These are phyloP conservation scores for Dreissena polymorpha DNA, from an alignment of 1,140 invertebrate species.

Conservation along the genomic window DNA sequence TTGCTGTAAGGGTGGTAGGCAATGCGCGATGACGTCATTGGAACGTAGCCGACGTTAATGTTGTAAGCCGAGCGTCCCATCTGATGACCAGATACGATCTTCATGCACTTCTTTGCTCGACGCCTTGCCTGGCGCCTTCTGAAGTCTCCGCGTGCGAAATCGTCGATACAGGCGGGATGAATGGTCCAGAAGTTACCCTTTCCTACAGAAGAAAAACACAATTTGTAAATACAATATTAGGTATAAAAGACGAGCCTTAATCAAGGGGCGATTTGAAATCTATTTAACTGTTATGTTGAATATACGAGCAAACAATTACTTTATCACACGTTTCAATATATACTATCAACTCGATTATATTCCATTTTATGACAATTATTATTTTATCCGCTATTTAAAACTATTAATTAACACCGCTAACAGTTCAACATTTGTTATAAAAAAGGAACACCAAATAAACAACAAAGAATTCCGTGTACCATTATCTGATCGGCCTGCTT, in stretches of 20 bases:
- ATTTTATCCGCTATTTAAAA: neutral
- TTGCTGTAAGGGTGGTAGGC: conserved; percentile 60
- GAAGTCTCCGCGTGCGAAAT: conserved; percentile 97
- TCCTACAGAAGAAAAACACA: conserved; percentile 7
- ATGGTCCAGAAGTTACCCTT: conserved; percentile 99
- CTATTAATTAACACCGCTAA: neutral
- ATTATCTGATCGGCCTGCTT: conserved; percentile 91
- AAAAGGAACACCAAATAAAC: neutral
- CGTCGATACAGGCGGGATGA: conserved; percentile 96
- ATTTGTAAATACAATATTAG: neutral
- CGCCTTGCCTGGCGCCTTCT: conserved; percentile 95
- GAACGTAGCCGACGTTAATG: conserved; percentile 63
- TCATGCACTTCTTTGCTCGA: conserved; percentile 64
- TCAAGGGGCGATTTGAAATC: too few species aligned
- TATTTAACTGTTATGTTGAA: too few species aligned
- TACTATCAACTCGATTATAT: neutral
- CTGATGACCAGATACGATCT: conserved; percentile 14
- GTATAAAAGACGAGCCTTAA: too few species aligned
- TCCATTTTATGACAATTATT: neutral
- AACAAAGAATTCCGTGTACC: conserved; percentile 79
- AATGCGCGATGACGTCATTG: conserved; percentile 62
- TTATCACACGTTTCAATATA: too few species aligned
- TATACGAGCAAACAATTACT: too few species aligned
- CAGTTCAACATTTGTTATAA: neutral
- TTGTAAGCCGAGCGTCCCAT: neutral